Percentiles rank a stretch among this genome's conserved stretches.
These are phyloP conservation scores for Coboldia fuscipes DNA, from an alignment of 1,140 invertebrate genomes.

Conservation along the genomic window DNA sequence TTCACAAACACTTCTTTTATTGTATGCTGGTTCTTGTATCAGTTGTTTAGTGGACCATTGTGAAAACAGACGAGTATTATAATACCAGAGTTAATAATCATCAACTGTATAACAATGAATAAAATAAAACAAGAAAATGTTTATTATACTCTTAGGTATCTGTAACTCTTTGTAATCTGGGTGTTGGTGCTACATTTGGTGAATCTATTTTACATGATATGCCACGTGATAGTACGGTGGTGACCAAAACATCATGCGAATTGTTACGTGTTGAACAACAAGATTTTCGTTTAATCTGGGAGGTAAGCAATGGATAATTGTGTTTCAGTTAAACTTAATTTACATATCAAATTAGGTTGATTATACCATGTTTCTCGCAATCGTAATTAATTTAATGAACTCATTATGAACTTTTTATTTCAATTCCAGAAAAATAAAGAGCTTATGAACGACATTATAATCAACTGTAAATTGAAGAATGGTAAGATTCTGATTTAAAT, in stretches of 20 bases:
- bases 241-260: conserved; percentile 52
- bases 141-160: too few species aligned
- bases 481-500: conserved; percentile 20
- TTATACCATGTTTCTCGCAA: background rate
- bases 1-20: too few species aligned
- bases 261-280: conserved; percentile 48
- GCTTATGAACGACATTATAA: conserved; percentile 38
- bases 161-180: conserved; percentile 41
- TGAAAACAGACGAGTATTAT: too few species aligned
- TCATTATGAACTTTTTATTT: conserved; percentile 11
- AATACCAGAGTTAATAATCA: too few species aligned
- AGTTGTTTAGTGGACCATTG: too few species aligned
- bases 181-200: conserved; percentile 55
- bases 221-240: conserved; percentile 46
- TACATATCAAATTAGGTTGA: background rate
- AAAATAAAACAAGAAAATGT: too few species aligned
- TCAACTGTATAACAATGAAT: too few species aligned
- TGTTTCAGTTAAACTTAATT: background rate
- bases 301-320: conserved; percentile 29
- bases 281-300: conserved; percentile 56
- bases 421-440: conserved; percentile 45
- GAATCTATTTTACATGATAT: conserved; percentile 50
- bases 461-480: conserved; percentile 38
- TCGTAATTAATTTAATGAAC: background rate
- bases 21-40: too few species aligned